Evolutionary conservation across 2,888 invertebrate species (phyloP).

Genomic region (Cordilura impudica): DNA sequence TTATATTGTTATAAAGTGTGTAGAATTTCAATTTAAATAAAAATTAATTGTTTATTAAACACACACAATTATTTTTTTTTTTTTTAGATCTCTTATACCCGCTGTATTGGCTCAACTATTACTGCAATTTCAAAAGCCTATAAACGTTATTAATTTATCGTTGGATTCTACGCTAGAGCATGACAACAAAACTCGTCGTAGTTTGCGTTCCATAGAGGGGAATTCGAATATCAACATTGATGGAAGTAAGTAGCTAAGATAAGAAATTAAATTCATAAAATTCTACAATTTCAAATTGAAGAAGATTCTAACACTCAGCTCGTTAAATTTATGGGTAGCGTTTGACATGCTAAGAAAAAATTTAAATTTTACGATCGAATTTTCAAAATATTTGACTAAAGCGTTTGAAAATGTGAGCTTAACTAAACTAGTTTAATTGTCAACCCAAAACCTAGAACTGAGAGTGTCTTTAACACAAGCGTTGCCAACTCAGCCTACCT

Average conservation of each 20-base stretch:
- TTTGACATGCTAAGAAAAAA: too few relatives aligned
- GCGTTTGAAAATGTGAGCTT: too few relatives aligned
- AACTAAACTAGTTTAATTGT: too few relatives aligned
- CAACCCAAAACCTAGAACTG: too few relatives aligned
- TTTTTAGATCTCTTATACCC: constrained; percentile 74
- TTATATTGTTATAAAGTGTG: constrained; percentile 75
- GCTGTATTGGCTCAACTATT: constrained; percentile 76
- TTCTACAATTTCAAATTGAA: too few relatives aligned
- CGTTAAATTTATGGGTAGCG: too few relatives aligned
- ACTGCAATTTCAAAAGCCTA: constrained; percentile 73
- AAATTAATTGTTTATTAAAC: constrained; percentile 39
- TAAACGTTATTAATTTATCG: constrained; percentile 28
- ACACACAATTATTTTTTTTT: constrained; percentile 1
- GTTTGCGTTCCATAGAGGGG: constrained; percentile 64
- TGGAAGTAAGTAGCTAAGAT: constrained; percentile 42
- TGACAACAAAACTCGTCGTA: constrained; percentile 64
- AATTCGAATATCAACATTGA: constrained; percentile 51
- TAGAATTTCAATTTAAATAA: neutral
- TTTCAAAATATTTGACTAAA: too few relatives aligned
- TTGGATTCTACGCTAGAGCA: constrained; percentile 14
- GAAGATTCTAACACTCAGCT: too few relatives aligned
- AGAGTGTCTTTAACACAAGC: too few relatives aligned
- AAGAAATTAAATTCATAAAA: neutral
- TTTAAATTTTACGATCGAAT: too few relatives aligned
- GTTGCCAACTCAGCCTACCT: too few relatives aligned